Evolutionary conservation across 2,888 invertebrate genomes (phyloP), one percentile per base, ranked within the genome.

Genomic region (Chesias legatella): DNA sequence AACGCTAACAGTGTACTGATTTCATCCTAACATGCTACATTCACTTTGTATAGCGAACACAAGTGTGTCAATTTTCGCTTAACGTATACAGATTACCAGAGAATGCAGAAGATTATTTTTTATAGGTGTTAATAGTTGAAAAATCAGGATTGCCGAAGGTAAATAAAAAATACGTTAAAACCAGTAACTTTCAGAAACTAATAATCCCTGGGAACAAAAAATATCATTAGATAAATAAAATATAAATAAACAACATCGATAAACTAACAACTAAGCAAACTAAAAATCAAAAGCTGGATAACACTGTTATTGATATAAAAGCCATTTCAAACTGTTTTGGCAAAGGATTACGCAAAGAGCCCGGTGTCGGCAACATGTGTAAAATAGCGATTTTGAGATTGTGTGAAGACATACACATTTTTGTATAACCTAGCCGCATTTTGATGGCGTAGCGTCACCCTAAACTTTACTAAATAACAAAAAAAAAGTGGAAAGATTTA

Each of bases 381-480:
- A 8, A 42, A 41, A 42, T 37, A 50, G 66, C 67, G 39, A 60
- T 60, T 59, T 56, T 60, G 53, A 63, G 59, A 65, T 57, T 50
- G 66, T 62, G 64, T 65, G 58, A 48, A 60, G 52, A 67, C 63
- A 50, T 51, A 73, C 64, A 67, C 51, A 61, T 56, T 51, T 56
- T 62, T 53, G 57, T 41, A 52, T 54, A 48, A 48, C 53, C 56
- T 72, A 71, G 71, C 73, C 60, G 64, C 59, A 56, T 56, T 48
- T 38, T 28, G 35, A 55, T 58, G 60, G 61, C 62, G 63, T 51
- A 79, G 84, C 84, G 81, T 81, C 80, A 84, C 68, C 82, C 72
- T 76, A 76, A 79, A 79, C 68, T 53, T 45, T 30, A 26, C 35
- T 23, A 22, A 22, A 33, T 31, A 30, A 37, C 27, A 25, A 38